Percentiles rank a stretch among this genome's conserved stretches.
phyloP scores from a whole-genome alignment of 2,797 vertebrate species.

The Pipistrellus pipistrellus region DNA sequence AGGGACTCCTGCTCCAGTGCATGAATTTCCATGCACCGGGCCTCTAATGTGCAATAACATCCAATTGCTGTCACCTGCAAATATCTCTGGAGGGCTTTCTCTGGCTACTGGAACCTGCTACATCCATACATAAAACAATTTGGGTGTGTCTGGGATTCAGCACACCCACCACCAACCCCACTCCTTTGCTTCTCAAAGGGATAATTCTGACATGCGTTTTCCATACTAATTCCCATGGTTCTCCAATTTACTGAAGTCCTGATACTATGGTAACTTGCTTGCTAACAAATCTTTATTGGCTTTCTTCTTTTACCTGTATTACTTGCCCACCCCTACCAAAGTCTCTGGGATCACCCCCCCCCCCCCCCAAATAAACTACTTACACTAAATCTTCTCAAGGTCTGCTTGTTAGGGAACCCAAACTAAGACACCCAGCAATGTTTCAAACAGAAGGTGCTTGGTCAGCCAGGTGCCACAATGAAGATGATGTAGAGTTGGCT shows the following conservation, averaged over 20 bases:
- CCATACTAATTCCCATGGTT: background rate
- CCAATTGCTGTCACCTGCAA: background rate
- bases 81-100: background rate
- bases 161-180: background rate
- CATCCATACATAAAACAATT: background rate
- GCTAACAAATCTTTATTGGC: background rate
- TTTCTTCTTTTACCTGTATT: conserved; percentile 10
- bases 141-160: background rate
- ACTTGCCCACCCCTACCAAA: background rate
- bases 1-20: too few relatives aligned
- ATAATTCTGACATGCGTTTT: background rate
- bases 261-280: background rate
- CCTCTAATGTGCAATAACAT: background rate
- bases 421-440: background rate
- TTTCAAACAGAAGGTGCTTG: background rate
- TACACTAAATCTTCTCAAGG: conserved; percentile 12
- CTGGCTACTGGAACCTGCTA: background rate
- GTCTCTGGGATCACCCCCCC: background rate
- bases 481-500: background rate
- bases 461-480: background rate
- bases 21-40: too few relatives aligned
- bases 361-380: background rate
- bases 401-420: background rate
- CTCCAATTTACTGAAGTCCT: background rate
- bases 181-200: background rate